phyloP scores from a whole-genome alignment of 1,140 invertebrate species.

The Diachasma alloeum region DNA sequence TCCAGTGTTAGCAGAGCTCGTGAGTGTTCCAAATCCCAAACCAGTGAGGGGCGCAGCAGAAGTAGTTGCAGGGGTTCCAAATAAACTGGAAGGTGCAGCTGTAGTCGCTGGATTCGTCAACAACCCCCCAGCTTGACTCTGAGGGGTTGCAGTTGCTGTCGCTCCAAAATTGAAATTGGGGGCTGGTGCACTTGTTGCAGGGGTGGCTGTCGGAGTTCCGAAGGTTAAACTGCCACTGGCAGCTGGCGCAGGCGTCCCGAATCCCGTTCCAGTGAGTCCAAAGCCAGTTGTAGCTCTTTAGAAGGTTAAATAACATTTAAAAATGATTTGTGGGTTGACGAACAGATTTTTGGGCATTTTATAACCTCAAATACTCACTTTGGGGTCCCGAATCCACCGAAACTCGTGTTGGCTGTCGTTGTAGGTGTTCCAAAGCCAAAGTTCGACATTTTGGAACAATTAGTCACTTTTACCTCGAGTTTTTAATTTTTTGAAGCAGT shows the following conservation, averaged over 20 bases:
- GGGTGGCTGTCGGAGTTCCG: slow-evolving; percentile 29
- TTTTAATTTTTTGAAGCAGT: not conserved
- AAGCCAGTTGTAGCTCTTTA: slow-evolving; percentile 42
- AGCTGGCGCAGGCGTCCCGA: slow-evolving; percentile 37
- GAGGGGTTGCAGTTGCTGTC: slow-evolving; percentile 35
- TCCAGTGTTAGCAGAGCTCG: slow-evolving; percentile 32
- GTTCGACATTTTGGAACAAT: slow-evolving; percentile 30
- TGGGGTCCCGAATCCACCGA: slow-evolving; percentile 44
- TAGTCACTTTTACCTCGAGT: not conserved
- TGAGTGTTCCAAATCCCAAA: slow-evolving; percentile 43
- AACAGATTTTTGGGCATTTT: not conserved
- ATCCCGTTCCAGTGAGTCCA: slow-evolving; percentile 36
- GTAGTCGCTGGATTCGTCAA: slow-evolving; percentile 34
- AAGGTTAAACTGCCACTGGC: slow-evolving; percentile 33
- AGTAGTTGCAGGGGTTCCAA: slow-evolving; percentile 36
- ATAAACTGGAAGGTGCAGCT: slow-evolving; percentile 27
- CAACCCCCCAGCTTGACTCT: slow-evolving; percentile 23
- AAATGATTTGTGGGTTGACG: not conserved
- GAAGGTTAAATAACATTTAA: not conserved
- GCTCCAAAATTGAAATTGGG: slow-evolving; percentile 51
- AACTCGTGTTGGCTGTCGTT: slow-evolving; percentile 42
- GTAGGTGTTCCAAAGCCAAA: slow-evolving; percentile 52
- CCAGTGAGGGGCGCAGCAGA: slow-evolving; percentile 39
- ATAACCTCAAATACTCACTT: slow-evolving; percentile 40
- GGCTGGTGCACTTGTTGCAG: slow-evolving; percentile 31